Conservation (phyloP, 1,140 invertebrate species). For the Bacillus rossius region DNA sequence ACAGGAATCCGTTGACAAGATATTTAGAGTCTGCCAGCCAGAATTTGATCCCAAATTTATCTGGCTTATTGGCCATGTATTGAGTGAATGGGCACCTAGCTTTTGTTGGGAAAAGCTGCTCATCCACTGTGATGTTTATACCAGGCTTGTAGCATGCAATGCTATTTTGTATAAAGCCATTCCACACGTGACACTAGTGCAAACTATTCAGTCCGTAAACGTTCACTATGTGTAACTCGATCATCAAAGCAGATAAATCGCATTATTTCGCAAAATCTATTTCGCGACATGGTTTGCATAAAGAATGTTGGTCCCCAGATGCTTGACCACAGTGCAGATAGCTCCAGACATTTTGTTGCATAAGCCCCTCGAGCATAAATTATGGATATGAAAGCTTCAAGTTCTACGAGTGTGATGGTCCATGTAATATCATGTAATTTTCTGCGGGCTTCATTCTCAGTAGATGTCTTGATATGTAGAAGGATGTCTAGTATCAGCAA, state of each 20-base stretch:
- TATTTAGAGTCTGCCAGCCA: constrained; percentile 34
- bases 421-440: background rate
- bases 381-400: background rate
- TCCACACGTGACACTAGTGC: background rate
- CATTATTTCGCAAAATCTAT: background rate
- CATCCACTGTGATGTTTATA: background rate
- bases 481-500: background rate
- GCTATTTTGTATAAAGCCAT: background rate
- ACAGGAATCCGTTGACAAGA: constrained; percentile 36
- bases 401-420: background rate
- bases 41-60: constrained; percentile 41
- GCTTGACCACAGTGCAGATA: background rate
- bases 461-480: background rate
- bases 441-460: background rate
- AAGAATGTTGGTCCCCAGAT: background rate
- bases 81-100: constrained; percentile 33
- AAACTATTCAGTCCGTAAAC: background rate
- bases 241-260: constrained; percentile 1
- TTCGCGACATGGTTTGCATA: background rate
- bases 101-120: background rate
- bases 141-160: background rate
- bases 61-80: constrained; percentile 36
- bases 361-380: background rate
- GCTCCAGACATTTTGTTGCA: background rate
- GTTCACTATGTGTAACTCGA: background rate